A percentile compares a stretch with the other conserved stretches of the same genome.
phyloP scores from a whole-genome alignment of 2,113 vertebrate species.

The Corythaixoides concolor region DNA sequence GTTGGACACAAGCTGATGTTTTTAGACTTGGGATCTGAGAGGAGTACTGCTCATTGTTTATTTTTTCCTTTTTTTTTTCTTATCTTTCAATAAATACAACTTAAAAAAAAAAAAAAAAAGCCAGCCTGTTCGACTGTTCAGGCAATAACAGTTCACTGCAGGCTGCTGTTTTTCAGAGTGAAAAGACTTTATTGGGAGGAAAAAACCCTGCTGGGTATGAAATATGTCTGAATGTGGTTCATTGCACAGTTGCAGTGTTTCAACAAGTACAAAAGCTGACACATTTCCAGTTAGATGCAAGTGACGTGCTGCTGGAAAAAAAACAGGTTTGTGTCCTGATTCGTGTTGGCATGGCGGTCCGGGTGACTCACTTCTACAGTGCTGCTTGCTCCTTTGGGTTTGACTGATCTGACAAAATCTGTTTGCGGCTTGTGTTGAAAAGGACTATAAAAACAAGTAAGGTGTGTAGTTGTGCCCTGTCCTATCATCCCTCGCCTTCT shows the following conservation, averaged over 20 bases:
- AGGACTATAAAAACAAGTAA: background rate
- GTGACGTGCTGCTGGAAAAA: background rate
- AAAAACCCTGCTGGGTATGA: background rate
- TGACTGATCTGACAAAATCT: background rate
- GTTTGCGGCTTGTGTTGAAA: background rate
- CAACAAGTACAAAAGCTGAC: background rate
- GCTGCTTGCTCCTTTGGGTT: background rate
- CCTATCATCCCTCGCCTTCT: background rate
- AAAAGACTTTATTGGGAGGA: background rate
- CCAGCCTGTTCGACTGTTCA: background rate
- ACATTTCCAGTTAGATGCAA: too few relatives aligned
- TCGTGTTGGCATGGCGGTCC: fast-evolving
- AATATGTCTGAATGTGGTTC: background rate
- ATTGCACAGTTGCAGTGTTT: background rate
- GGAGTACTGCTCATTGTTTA: background rate
- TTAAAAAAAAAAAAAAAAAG: background rate
- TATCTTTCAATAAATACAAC: background rate
- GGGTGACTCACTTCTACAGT: fast-evolving
- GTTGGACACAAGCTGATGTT: too few relatives aligned
- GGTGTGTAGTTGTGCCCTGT: background rate
- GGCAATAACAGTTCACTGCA: background rate
- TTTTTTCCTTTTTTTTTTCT: background rate
- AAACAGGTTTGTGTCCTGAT: fast-evolving
- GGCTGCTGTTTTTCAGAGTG: background rate
- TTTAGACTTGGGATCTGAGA: background rate